Evolutionary conservation across 2,797 vertebrate genomes (phyloP).

Genomic region (Orestias chungarensis): DNA sequence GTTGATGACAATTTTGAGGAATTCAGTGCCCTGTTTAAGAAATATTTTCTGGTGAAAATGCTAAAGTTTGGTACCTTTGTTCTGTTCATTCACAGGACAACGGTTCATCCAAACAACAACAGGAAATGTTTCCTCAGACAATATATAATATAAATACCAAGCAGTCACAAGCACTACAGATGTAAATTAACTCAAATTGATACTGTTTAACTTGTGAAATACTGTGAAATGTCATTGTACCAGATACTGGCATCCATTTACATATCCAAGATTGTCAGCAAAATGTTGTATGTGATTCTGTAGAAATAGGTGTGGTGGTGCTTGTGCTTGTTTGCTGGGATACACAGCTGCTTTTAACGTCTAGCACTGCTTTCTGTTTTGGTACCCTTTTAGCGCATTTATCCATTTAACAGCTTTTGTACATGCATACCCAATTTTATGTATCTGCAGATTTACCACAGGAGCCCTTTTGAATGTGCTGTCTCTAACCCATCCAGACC

Average conservation of each 20-base stretch:
- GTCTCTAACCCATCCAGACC: constrained; percentile 40
- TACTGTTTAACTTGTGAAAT: no score
- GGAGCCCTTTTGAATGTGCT: constrained; percentile 47
- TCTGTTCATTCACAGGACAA: no score
- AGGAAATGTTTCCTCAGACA: no score
- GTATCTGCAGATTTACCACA: constrained; percentile 45
- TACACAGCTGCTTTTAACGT: constrained; percentile 34
- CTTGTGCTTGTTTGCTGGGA: constrained; percentile 21
- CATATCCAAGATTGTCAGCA: not conserved
- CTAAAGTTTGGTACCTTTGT: no score
- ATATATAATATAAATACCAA: no score
- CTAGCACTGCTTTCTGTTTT: constrained; percentile 37
- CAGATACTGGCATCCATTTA: not conserved
- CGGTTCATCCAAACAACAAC: no score
- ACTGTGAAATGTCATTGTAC: not conserved
- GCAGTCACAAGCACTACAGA: no score
- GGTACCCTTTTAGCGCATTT: constrained; percentile 33
- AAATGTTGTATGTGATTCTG: not conserved
- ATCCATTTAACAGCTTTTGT: constrained; percentile 34
- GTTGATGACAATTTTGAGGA: no score
- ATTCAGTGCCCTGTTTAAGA: no score
- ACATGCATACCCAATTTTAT: constrained; percentile 45
- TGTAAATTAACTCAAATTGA: no score
- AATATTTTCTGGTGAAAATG: no score
- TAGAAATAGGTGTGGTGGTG: constrained; percentile 23